A percentile compares a stretch with the other conserved stretches of the same genome.
Conservation (phyloP, 2,113 vertebrate genomes). For the Elgaria multicarinata region DNA sequence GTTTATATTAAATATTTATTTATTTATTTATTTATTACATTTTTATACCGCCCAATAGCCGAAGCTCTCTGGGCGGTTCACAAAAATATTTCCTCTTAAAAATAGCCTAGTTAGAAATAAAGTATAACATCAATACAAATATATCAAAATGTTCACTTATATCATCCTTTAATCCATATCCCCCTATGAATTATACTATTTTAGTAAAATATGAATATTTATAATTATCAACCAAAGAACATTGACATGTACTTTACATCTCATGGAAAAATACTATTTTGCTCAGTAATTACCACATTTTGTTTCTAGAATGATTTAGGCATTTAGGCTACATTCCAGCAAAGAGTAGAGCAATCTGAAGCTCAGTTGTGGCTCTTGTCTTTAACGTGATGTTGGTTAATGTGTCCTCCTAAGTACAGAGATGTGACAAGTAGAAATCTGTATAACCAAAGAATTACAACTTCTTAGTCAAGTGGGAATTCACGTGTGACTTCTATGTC, state of each 20-base stretch:
- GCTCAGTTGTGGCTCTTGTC: background rate
- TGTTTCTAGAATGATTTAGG: background rate
- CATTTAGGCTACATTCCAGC: no score
- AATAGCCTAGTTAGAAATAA: background rate
- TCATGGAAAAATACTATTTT: background rate
- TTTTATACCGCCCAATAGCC: no score
- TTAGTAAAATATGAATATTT: background rate
- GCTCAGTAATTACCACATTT: no score
- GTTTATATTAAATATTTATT: background rate
- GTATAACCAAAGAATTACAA: background rate
- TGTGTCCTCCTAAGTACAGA: background rate
- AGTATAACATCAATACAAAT: background rate
- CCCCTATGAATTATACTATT: background rate
- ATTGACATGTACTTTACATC: background rate
- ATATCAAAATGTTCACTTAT: background rate
- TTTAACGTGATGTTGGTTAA: background rate
- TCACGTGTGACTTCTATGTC: background rate
- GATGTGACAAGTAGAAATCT: background rate
- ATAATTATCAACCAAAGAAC: background rate
- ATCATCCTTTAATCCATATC: background rate
- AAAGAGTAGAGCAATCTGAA: background rate
- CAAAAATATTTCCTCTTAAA: background rate
- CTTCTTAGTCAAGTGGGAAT: background rate
- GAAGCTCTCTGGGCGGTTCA: no score
- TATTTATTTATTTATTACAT: no score